Base-by-base conservation (phyloP, 2,113 vertebrate species). In the Aix galericulata region DNA sequence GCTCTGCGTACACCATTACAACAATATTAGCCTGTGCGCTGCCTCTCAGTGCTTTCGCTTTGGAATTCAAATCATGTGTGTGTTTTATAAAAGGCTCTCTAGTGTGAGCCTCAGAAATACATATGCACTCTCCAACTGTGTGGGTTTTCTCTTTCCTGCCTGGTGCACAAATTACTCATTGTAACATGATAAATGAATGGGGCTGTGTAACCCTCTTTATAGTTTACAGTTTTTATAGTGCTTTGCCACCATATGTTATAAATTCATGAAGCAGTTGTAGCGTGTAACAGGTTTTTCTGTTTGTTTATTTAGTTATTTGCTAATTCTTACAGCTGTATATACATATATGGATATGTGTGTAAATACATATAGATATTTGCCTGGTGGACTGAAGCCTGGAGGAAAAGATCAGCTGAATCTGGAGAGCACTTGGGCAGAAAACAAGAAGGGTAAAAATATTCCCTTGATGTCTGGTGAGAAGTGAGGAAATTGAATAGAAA, bases 11-110 rank as follows among this genome's bases (percentile, higher is more conserved):
- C 50, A 72, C 73, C 68, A 55, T 52, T 93, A 60, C 76, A 92
- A 93, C 89, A 95, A 91, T 94, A 96, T 95, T 95, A 95, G 92
- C 38, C 86, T 53, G 31, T 66, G 73, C 76, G 12, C 48, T 93
- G 89, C 88, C 68, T 81, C 80, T 78, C 46, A 17, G 93, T 83
- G 93, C 77, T 71, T 95, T 96, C 7, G 2, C 93, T 96, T 97
- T 95, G 94, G 96, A 97, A 97, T 97, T 97, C 96, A 97, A 96
- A 96, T 95, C 80, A 75, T 96, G 94, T 96, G 94, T 96, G 31
- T 96, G 93, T 96, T 97, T 97, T 97, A 86, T 87, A 93, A 96
- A 96, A 96, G 90, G 89, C 93, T 97, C 95, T 97, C 96, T 93
- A 91, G 94, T 95, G 95, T 95, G 93, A 97, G 93, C 89, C 93